A percentile compares a stretch with the other conserved stretches of the same genome.
phyloP scores from a whole-genome alignment of 2,797 vertebrate species.

The Poliocrania exsul region DNA sequence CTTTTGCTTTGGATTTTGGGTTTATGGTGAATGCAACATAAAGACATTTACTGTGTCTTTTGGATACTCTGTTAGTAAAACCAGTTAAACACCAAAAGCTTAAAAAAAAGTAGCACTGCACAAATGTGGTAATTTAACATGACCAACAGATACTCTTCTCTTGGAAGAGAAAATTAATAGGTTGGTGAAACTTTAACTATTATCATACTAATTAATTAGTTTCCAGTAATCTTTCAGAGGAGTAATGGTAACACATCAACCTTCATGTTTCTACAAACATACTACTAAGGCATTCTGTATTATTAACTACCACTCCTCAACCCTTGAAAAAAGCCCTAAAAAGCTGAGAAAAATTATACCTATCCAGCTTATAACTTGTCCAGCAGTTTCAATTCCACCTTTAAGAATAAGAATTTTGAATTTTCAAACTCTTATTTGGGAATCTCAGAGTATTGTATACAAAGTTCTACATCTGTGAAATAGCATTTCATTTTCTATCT shows the following conservation, averaged over 20 bases:
- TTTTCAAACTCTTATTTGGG: background rate
- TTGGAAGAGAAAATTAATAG: background rate
- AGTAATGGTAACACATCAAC: background rate
- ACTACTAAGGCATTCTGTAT: background rate
- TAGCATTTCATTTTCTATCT: background rate
- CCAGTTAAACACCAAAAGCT: background rate
- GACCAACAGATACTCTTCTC: accelerated
- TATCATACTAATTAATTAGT: background rate
- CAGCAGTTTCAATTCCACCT: background rate
- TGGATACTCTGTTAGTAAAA: background rate
- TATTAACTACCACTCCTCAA: background rate
- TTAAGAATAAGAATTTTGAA: background rate
- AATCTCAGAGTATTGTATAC: background rate
- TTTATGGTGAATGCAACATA: background rate
- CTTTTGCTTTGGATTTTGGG: background rate
- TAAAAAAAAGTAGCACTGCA: background rate
- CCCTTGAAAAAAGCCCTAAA: background rate
- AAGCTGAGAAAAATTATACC: background rate
- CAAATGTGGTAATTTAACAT: background rate
- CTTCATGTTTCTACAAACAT: background rate
- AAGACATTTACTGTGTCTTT: background rate
- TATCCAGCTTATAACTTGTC: background rate
- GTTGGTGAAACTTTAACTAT: background rate
- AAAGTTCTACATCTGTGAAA: background rate
- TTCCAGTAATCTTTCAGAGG: background rate